These are phyloP conservation scores for Pardalotus punctatus DNA, from an alignment of 2,113 vertebrate species.

Conservation along the genomic window DNA sequence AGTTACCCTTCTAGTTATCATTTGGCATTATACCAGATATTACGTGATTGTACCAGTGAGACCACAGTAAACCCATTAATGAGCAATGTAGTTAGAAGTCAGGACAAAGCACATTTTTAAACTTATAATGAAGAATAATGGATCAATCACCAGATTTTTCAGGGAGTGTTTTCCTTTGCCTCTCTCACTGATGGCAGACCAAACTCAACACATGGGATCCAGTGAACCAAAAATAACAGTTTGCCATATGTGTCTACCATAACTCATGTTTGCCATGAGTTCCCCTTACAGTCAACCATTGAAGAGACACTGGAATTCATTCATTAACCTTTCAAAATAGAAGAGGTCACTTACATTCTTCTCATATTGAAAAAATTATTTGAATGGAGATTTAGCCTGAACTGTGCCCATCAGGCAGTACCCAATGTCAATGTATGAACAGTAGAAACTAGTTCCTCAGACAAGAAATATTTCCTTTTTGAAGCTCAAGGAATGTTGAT, in stretches of 20 bases:
- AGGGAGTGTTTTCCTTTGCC: background rate
- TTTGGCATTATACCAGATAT: background rate
- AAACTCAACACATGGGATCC: background rate
- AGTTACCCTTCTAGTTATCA: background rate
- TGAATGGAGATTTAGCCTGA: background rate
- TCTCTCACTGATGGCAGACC: background rate
- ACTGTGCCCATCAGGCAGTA: background rate
- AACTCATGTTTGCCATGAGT: background rate
- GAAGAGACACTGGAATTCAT: background rate
- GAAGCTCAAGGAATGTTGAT: background rate
- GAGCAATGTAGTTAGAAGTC: background rate
- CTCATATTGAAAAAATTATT: background rate
- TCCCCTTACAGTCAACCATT: background rate
- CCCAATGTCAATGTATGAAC: background rate
- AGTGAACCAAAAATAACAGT: background rate
- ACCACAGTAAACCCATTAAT: background rate
- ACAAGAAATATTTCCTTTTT: background rate
- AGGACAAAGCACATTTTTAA: background rate
- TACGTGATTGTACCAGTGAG: background rate
- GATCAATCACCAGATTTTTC: background rate
- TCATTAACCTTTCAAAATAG: background rate
- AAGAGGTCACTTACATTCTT: background rate
- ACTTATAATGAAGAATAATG: background rate
- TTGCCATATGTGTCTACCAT: background rate
- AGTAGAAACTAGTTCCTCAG: background rate